Conservation (phyloP, 2,888 invertebrate genomes). For the Parnassius orleans region DNA sequence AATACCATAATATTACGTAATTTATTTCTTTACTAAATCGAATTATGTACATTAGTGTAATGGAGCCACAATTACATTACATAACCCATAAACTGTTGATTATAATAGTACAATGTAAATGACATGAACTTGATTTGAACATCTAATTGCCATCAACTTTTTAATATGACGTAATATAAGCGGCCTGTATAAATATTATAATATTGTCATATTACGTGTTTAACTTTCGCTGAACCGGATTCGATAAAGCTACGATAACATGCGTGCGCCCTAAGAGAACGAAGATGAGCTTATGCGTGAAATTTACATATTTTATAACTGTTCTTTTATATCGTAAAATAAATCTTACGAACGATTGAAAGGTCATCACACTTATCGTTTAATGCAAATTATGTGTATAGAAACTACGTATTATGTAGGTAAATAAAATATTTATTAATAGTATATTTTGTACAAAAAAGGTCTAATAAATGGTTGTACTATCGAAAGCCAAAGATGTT, state of each 20-base stretch:
- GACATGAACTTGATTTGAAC: neutral
- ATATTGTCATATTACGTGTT: constrained; percentile 16
- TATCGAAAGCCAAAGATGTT: too few species aligned
- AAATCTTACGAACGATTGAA: too few species aligned
- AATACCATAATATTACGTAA: too few species aligned
- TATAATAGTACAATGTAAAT: constrained; percentile 5
- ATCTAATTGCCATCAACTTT: constrained; percentile 9
- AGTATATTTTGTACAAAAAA: too few species aligned
- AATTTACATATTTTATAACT: neutral
- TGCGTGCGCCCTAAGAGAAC: constrained; percentile 1
- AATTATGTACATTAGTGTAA: neutral
- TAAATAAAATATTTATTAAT: too few species aligned
- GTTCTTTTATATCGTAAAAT: neutral
- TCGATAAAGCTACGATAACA: constrained; percentile 9
- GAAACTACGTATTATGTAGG: too few species aligned
- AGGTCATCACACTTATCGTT: too few species aligned
- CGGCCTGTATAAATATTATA: constrained; percentile 13
- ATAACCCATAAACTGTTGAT: constrained; percentile 4
- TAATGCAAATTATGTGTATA: too few species aligned
- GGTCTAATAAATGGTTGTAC: too few species aligned
- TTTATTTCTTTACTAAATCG: too few species aligned
- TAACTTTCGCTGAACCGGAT: constrained; percentile 19
- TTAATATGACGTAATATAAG: constrained; percentile 16
- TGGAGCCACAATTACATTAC: neutral
- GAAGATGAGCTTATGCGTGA: constrained; percentile 1